Evolutionary conservation across 2,888 invertebrate genomes (phyloP).

Genomic region (Trichacis sp.): DNA sequence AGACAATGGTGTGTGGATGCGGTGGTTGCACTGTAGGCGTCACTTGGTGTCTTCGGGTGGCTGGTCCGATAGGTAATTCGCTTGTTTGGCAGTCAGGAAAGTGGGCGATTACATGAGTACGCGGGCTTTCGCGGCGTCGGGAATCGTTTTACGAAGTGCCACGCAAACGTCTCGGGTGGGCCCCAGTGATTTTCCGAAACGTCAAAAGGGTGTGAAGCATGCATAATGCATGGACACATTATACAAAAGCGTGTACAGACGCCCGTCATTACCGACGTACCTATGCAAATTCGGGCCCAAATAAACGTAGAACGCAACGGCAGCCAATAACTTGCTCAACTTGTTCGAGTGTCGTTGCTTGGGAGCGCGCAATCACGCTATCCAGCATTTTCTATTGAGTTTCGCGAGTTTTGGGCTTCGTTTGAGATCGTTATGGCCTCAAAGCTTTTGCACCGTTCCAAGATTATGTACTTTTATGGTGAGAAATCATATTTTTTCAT

Average conservation of each 20-base stretch:
- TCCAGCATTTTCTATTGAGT: too few relatives aligned
- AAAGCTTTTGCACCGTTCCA: too few relatives aligned
- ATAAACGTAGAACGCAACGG: slow-evolving; percentile 19
- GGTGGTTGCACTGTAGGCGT: too few relatives aligned
- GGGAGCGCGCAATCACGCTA: background rate
- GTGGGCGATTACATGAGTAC: too few relatives aligned
- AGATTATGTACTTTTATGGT: too few relatives aligned
- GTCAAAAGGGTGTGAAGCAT: slow-evolving; percentile 47
- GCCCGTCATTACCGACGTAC: slow-evolving; percentile 39
- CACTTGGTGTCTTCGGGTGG: too few relatives aligned
- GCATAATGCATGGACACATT: slow-evolving; percentile 44
- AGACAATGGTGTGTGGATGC: too few relatives aligned
- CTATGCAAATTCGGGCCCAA: slow-evolving; percentile 45
- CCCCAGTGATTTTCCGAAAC: slow-evolving; percentile 44
- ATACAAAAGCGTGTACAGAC: slow-evolving; percentile 42
- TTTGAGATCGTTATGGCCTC: too few relatives aligned
- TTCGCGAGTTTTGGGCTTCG: too few relatives aligned
- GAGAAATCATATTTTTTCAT: too few relatives aligned
- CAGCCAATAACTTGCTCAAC: slow-evolving; percentile 32
- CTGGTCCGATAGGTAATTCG: too few relatives aligned
- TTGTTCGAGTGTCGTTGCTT: slow-evolving; percentile 21
- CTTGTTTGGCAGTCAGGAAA: too few relatives aligned
- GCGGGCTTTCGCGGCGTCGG: slow-evolving; percentile 30
- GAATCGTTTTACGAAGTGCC: slow-evolving; percentile 23
- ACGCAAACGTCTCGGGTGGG: slow-evolving; percentile 24